These are phyloP conservation scores for Drosophila neocordata DNA, from an alignment of 1,140 invertebrate genomes.

Conservation along the genomic window DNA sequence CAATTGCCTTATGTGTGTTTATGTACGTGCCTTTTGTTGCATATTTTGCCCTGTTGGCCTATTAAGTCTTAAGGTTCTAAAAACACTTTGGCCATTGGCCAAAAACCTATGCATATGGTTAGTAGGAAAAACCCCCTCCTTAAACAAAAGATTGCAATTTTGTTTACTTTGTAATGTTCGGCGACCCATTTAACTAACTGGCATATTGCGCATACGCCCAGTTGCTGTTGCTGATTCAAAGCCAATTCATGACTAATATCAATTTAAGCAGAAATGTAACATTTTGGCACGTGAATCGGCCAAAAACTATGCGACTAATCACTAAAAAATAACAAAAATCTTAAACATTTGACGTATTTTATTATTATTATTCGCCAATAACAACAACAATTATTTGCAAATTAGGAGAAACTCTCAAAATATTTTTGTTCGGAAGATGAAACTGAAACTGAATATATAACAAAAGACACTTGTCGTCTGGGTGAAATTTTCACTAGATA, in stretches of 20 bases:
- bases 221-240: conserved; percentile 58
- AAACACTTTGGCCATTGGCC: conserved; percentile 44
- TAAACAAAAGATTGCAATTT: not conserved
- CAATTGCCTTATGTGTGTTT: not conserved
- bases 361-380: conserved; percentile 23
- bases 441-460: conserved; percentile 57
- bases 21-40: conserved; percentile 39
- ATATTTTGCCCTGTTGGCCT: conserved; percentile 78
- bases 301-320: conserved; percentile 56
- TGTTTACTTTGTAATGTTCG: not conserved
- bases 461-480: conserved; percentile 79
- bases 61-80: conserved; percentile 71
- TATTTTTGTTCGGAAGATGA: conserved; percentile 40
- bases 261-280: conserved; percentile 52
- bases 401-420: conserved; percentile 76
- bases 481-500: conserved; percentile 80
- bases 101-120: conserved; percentile 40
- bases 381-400: conserved; percentile 67
- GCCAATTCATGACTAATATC: conserved; percentile 51
- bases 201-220: conserved; percentile 66
- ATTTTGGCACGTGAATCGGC: conserved; percentile 65
- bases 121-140: conserved; percentile 48
- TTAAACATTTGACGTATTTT: conserved; percentile 34
- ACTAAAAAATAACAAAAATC: conserved; percentile 22
- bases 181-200: conserved; percentile 62